Evolutionary conservation across 2,888 invertebrate genomes (phyloP), one percentile per base, ranked within the genome.

Genomic region (Microctonus aethiopoides): DNA sequence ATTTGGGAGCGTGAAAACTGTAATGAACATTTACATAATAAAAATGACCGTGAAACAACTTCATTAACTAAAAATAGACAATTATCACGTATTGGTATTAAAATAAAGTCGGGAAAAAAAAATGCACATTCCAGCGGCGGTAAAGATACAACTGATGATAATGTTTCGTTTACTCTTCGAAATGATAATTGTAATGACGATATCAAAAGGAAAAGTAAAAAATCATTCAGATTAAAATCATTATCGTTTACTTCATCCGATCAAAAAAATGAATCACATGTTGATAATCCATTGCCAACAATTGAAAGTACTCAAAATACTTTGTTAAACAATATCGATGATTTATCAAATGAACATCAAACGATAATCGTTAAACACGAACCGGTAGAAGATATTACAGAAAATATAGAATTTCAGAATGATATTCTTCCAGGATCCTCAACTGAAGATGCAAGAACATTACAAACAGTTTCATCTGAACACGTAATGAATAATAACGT

Each of bases 401-500:
- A 80, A 52, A 79, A 81, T 59, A 72, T 81, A 4, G 82, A 83
- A 29, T 81, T 81, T 56, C 80, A 81, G 46, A 78, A 68, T 32
- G 81, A 80, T 20, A 7, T n/a, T 16, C 7, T 16, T n/a, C 24
- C 29, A 51, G 36, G 29, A 7, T 6, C 11, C 10, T 34, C 29
- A 41, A 34, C n/a, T 9, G 82, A 83, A 24, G 80, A 81, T 64
- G 84, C 83, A 41, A 81, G 82, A 79, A 83, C 83, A 82, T 56
- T 84, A 57, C 83, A 82, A 67, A 81, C 29, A 81, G 78, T 81
- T 11, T 84, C 84, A 0, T 83, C 84, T 0, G 84, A 84, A 24
- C 82, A 84, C 59, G 82, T 83, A 10, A 62, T 83, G 2, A 80
- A 83, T 78, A 78, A 78, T 41, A 82, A 81, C 29, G 75, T 16